Evolutionary conservation across 2,113 vertebrate genomes (phyloP).

Genomic region (Laticauda colubrina): DNA sequence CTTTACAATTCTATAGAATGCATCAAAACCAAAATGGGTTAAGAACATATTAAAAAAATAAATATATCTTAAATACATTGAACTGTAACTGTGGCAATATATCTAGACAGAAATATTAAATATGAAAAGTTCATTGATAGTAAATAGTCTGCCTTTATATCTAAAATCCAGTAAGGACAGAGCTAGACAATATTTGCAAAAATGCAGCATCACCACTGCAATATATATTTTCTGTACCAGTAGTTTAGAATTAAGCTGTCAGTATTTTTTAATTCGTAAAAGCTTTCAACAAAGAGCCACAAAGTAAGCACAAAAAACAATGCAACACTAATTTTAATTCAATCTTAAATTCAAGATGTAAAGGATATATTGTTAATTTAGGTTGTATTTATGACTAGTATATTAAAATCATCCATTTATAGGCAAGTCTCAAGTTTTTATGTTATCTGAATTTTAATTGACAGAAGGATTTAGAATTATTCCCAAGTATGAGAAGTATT

Average conservation of each 20-base stretch:
- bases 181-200: neutral
- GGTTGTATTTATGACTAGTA: neutral
- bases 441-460: constrained; percentile 1
- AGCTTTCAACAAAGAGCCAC: neutral
- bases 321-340: neutral
- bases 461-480: neutral
- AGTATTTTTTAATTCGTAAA: neutral
- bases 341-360: neutral
- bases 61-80: neutral
- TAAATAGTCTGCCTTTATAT: neutral
- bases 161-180: neutral
- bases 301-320: neutral
- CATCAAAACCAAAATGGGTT: neutral
- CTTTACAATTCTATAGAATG: neutral
- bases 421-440: neutral
- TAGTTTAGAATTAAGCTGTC: neutral
- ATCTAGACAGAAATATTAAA: neutral
- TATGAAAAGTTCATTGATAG: neutral
- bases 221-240: neutral
- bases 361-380: neutral
- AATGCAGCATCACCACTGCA: neutral
- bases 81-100: neutral
- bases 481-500: neutral
- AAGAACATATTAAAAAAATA: neutral
- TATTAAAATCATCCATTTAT: neutral